phyloP scores from a whole-genome alignment of 2,113 vertebrate genomes.

The Zapus hudsonius region DNA sequence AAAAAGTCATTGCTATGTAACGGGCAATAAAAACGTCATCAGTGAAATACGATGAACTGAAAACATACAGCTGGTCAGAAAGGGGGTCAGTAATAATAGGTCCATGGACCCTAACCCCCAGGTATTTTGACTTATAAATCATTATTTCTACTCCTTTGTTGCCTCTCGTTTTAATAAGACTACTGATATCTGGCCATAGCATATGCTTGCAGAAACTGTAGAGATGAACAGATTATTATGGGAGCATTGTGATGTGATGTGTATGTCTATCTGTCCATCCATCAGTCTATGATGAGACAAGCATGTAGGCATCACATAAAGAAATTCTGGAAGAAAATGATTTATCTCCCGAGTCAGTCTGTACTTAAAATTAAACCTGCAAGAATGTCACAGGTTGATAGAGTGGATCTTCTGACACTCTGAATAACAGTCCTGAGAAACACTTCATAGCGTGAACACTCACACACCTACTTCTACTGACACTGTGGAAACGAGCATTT shows the following conservation, averaged over 20 bases:
- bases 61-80: background rate
- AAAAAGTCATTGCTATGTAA: background rate
- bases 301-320: background rate
- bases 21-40: background rate
- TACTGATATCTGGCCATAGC: background rate
- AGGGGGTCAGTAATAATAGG: background rate
- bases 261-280: background rate
- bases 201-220: background rate
- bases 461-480: background rate
- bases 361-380: background rate
- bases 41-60: background rate
- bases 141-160: background rate
- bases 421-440: background rate
- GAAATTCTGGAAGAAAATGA: background rate
- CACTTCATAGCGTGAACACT: background rate
- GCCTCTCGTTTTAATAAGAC: background rate
- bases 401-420: background rate
- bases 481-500: background rate
- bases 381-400: background rate
- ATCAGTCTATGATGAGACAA: background rate
- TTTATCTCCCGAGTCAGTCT: background rate
- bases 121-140: background rate
- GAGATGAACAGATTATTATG: background rate
- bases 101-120: background rate
- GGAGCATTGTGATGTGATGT: background rate